Base-by-base conservation (phyloP, 2,797 vertebrate genomes). In the Staurois parvus region DNA sequence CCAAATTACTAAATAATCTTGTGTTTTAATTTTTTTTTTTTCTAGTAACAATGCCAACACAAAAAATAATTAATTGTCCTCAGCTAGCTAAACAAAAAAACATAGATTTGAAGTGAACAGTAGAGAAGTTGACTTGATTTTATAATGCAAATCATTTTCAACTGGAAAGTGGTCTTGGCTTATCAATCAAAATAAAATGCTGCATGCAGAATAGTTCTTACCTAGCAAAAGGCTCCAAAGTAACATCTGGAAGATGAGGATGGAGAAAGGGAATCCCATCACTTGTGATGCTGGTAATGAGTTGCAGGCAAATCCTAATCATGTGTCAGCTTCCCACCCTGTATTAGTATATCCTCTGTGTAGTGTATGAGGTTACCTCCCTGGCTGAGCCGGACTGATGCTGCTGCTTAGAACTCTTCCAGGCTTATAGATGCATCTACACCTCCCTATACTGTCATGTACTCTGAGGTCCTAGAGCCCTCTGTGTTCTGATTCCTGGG, bases 391-490 rank as follows among this genome's bases (percentile, higher is more conserved):
- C 70, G 67, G 74, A 72, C 66, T 84, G 83, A 84, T 78, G 67
- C 83, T 78, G 82, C 82, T 84, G 74, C 64, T 32, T 77, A 52
- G 75, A 84, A 76, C 83, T 77, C 64, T 72, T 84, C 75, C 74
- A 40, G 40, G 75, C 75, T 70, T 78, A 84, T 72, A 84, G 83
- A 78, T 77, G n/a, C 42, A 78, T 78, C 74, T 62, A 72, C 83
- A 72, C 83, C 74, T 78, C 83, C 83, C 83, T 67, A 64, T 62
- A 69, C 83, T 72, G 75, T 70, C 83, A 64, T 64, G 34, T 30
- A 52, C 83, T 84, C 30, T 62, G 30, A 84, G 83, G 83, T 84
- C 83, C 83, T 84, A 84, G 37, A 84, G 83, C 75, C 83, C 75
- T 78, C 83, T 72, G 24, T 72, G 83, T 84, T 64, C 13, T 62